Base-by-base conservation (phyloP, 2,113 vertebrate genomes). In the Elaphurus davidianus region DNA sequence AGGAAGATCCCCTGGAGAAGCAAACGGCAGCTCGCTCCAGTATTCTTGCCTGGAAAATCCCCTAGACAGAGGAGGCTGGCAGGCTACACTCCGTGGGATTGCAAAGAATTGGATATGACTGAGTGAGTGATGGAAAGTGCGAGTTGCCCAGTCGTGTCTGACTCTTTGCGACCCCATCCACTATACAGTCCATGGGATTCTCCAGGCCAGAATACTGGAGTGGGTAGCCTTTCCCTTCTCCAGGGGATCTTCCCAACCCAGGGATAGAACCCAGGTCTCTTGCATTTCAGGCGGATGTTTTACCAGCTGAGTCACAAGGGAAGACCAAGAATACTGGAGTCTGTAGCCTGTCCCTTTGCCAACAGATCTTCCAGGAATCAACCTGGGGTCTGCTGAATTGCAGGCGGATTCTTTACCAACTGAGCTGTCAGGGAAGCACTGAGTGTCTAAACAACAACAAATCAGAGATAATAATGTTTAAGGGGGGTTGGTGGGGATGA, bases 261-360 rank as follows among this genome's bases (percentile, higher is more conserved):
- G 21, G 21, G 67, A 11, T 21, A 5, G 64, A 36, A 67, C n/a
- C 33, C n/a, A 67, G n/a, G 64, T 67, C 64, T 67, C 9, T 17
- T 0, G 9, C 33, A 71, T 36, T 71, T 1, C 64, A 71, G 64
- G n/a, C 0, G 0, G n/a, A 36, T 36, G 36, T 10, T 36, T 71
- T 5, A 21, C n/a, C n/a, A 71, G 9, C 64, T 71, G 17, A 71
- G n/a, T 10, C n/a, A 71, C 17, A 36, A 67, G 17, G 17, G 64
- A 71, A 11, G n/a, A n/a, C 17, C 9, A 71, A 21, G n/a, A 71
- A 71, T 71, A 71, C 17, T 71, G 17, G 64, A 36, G 64, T 71
- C 8, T 11, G 9, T 36, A 71, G 17, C 64, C n/a, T 36, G 8
- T 36, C 17, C n/a, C 16, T 67, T 67, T 0, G 1, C n/a, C 64